phyloP scores from a whole-genome alignment of 2,888 invertebrate genomes.

The Cephus rjabovi region DNA sequence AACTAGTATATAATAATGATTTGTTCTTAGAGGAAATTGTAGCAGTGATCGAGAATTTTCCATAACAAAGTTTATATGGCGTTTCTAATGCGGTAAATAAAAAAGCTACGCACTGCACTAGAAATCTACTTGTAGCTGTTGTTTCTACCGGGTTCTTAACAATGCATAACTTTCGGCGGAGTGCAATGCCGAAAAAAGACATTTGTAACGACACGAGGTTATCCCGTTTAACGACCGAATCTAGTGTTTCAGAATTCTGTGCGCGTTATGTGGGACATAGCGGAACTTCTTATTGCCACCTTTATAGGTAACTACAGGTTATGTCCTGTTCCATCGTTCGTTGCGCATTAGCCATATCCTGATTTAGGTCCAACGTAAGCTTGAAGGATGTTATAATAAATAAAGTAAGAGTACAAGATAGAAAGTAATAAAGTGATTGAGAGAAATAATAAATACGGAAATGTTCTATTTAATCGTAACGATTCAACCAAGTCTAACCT shows the following conservation, averaged over 20 bases:
- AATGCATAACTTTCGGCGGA: background rate
- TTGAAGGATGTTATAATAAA: background rate
- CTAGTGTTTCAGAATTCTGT: conserved; percentile 44
- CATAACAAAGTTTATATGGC: background rate
- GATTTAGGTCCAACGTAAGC: background rate
- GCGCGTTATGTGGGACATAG: conserved; percentile 58
- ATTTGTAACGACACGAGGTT: background rate
- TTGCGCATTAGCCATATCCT: background rate
- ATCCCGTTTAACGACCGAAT: background rate
- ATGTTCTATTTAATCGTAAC: background rate
- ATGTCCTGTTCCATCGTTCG: background rate
- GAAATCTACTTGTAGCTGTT: background rate
- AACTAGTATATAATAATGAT: background rate
- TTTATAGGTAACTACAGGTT: background rate
- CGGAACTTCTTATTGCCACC: conserved; percentile 50
- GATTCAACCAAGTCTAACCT: background rate
- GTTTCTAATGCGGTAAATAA: background rate
- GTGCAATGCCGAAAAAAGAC: background rate
- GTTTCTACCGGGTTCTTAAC: background rate
- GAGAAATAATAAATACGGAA: background rate
- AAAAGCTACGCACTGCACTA: background rate
- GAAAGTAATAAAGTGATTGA: background rate
- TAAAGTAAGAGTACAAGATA: background rate
- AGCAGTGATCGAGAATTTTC: background rate
- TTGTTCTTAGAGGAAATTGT: background rate